phyloP scores from a whole-genome alignment of 2,888 invertebrate species.

The Rhopalosiphum nymphaeae region DNA sequence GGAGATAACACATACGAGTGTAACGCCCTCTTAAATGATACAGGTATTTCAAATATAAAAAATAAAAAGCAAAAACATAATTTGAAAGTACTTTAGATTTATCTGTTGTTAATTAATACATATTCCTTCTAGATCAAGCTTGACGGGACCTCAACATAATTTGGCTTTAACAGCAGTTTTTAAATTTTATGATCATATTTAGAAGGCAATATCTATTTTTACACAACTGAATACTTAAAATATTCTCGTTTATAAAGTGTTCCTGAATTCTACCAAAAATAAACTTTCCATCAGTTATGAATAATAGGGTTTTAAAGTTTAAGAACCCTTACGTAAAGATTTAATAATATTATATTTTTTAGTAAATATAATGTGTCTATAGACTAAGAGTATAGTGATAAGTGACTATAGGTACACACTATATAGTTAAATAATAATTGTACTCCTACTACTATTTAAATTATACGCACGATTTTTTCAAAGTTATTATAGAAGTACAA shows the following conservation, averaged over 20 bases:
- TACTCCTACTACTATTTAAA: too few relatives aligned
- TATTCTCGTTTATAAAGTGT: not conserved
- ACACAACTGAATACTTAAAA: constrained; percentile 83
- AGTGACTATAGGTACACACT: too few relatives aligned
- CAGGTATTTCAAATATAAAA: constrained; percentile 83
- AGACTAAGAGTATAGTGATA: too few relatives aligned
- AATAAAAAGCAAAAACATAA: constrained; percentile 99
- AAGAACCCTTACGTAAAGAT: not conserved
- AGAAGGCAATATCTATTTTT: constrained; percentile 98
- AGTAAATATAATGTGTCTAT: too few relatives aligned
- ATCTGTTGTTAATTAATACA: constrained; percentile 91
- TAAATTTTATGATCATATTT: constrained; percentile 96
- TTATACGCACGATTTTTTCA: too few relatives aligned
- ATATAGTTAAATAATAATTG: too few relatives aligned
- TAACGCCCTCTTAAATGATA: constrained; percentile 85
- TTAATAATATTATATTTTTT: too few relatives aligned
- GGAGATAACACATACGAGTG: too few relatives aligned
- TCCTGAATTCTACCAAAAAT: too few relatives aligned
- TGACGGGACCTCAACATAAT: constrained; percentile 94
- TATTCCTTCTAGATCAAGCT: constrained; percentile 99
- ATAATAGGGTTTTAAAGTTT: too few relatives aligned
- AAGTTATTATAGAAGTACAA: too few relatives aligned
- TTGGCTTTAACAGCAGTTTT: constrained; percentile 98
- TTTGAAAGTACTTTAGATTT: constrained; percentile 94
- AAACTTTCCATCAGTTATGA: too few relatives aligned